Evolutionary conservation across 2,888 invertebrate species (phyloP).

Genomic region (Aromia moschata): DNA sequence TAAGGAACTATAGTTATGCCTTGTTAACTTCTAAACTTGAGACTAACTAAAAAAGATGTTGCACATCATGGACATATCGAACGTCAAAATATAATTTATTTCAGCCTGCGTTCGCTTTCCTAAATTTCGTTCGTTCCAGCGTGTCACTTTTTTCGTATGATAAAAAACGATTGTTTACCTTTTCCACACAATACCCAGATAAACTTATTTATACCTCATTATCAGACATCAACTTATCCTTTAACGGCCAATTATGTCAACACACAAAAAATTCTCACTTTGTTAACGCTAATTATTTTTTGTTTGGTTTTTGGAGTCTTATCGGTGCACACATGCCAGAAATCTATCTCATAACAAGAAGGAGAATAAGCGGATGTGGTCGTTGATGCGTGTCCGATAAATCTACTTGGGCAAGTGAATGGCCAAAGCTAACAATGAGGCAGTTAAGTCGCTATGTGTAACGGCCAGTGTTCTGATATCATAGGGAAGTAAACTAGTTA

Average conservation of each 20-base stretch:
- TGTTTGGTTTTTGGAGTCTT: background rate
- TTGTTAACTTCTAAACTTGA: background rate
- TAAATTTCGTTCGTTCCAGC: background rate
- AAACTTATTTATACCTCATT: background rate
- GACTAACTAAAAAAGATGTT: too few species aligned
- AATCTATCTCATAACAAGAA: conserved; percentile 40
- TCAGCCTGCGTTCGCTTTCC: background rate
- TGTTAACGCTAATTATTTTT: background rate
- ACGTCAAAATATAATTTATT: too few species aligned
- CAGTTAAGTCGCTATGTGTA: conserved; percentile 20
- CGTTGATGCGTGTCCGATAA: conserved; percentile 54
- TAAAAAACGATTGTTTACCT: background rate
- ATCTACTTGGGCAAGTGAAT: conserved; percentile 51
- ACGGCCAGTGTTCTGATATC: conserved; percentile 9
- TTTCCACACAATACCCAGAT: background rate
- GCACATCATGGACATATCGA: too few species aligned
- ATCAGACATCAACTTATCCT: background rate
- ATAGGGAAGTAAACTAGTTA: conserved; percentile 19
- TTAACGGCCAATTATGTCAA: background rate
- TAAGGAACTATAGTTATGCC: background rate
- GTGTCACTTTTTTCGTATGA: background rate
- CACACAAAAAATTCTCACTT: background rate
- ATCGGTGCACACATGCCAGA: background rate
- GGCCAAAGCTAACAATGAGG: conserved; percentile 47
- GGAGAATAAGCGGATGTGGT: conserved; percentile 51